Evolutionary conservation across 1,140 invertebrate species (phyloP), one percentile per base, ranked within the genome.

Genomic region (Charaxes varanes): DNA sequence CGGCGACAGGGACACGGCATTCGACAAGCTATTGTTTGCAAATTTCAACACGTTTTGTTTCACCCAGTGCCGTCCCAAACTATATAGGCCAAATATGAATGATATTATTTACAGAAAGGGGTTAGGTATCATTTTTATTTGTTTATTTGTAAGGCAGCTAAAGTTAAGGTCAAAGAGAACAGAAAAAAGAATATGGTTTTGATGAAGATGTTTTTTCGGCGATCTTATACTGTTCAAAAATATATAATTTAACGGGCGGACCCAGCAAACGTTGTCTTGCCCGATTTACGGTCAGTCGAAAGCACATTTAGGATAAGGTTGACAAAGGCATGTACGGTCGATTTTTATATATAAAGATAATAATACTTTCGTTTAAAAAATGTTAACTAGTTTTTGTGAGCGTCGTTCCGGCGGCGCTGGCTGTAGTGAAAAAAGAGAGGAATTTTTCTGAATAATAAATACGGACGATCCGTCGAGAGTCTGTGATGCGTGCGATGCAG

Each of bases 21-120:
- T 48, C 49, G 57, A 76, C 71, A 73, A 57, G 63, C 64, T 41
- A 79, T 79, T 79, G 71, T 79, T 79, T 76, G 71, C 63, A 73
- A 79, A 79, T 79, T 38, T 30, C 37, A 58, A 68, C 62, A 73
- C 49, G 53, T 31, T 41, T 37, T 41, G 23, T n/a, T 31, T 22
- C 28, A 41, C 28, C 22, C 11, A 37, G 16, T 16, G 17, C 21
- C 12, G 27, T 31, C 19, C 34, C 11, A 37, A 45, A 31, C 27
- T 42, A 34, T 19, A 21, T 2, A 27, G n/a, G n/a, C 15, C n/a
- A 16, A 16, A 17, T 37, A 27, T 18, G 23, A 18, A 27, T 26
- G 18, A 37, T 27, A 27, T 27, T 26, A 22, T 24, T 13, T n/a
- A n/a, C n/a, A n/a, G n/a, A n/a, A n/a, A n/a, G n/a, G n/a, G n/a